Base-by-base conservation (phyloP, 2,888 invertebrate species). In the Frankliniella intonsa region DNA sequence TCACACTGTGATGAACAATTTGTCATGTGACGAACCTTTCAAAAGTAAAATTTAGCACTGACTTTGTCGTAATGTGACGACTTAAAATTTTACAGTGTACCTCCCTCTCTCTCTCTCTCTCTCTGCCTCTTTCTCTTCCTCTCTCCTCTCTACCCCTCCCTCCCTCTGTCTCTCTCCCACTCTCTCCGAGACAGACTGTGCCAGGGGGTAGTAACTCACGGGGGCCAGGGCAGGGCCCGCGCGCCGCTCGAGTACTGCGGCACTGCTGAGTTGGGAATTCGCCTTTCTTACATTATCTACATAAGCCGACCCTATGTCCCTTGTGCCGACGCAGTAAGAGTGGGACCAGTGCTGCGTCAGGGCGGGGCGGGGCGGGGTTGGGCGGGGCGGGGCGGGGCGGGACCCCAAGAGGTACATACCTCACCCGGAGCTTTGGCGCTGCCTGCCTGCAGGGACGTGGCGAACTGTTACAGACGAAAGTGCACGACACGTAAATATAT, bases 241-340 rank as follows among this genome's bases (percentile, higher is more conserved):
- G 38, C 38, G 3, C 38, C 38, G 3, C 38, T 2, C 38, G 3
- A 5, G 3, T 38, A 5, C 38, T 38, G 38, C 14, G 0, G 14
- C 62, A 62, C 62, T 62, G 62, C 62, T 62, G 62, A 62, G 19
- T 62, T n/a, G 62, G 62, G 62, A 62, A 62, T 62, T 62, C 62
- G 1, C 14, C 62, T 62, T 62, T 17, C 62, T 62, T 14, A n/a
- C 62, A 62, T 62, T 62, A 62, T 62, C 62, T 62, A 62, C 62
- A 62, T 62, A 62, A 62, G 62, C 62, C 62, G 62, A 62, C 62
- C 62, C 14, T 14, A 62, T 62, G 62, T 62, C 62, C 62, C 62
- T 1, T 38, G 38, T 38, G 38, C 38, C 38, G 38, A 38, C 38
- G 55, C 55, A 17, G 62, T 17, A 62, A 5, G 62, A 62, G 62